phyloP scores from a whole-genome alignment of 2,797 vertebrate genomes.

The Agapornis canus region DNA sequence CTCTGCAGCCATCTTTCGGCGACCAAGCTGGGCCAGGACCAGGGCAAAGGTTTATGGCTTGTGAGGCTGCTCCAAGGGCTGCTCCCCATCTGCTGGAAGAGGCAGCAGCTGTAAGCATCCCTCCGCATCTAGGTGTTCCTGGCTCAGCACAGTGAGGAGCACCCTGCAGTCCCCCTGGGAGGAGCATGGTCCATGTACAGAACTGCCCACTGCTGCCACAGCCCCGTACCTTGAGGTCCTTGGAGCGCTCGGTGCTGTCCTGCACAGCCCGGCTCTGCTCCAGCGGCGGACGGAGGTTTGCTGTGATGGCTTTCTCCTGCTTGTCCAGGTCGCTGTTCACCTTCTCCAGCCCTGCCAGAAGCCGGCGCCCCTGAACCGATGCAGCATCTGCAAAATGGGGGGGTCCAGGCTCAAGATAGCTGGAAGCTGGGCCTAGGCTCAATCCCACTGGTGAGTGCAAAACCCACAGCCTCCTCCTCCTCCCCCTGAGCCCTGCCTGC shows the following conservation, averaged over 20 bases:
- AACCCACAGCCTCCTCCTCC: background rate
- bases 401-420: background rate
- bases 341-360: conserved; percentile 91
- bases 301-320: conserved; percentile 90
- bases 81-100: background rate
- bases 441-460: background rate
- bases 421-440: background rate
- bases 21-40: background rate
- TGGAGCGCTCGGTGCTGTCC: conserved; percentile 88
- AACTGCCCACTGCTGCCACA: background rate
- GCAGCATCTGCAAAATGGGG: conserved; percentile 79
- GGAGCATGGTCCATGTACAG: fast-evolving
- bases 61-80: background rate
- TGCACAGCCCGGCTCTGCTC: conserved; percentile 89
- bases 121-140: background rate
- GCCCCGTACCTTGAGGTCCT: conserved; percentile 86
- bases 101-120: background rate
- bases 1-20: background rate
- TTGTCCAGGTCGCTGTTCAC: conserved; percentile 88
- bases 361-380: conserved; percentile 87
- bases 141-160: background rate
- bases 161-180: background rate
- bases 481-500: fast-evolving
- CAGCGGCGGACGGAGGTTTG: conserved; percentile 88
- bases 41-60: background rate